A percentile compares a stretch with the other conserved stretches of the same genome.
These are phyloP conservation scores for Glaucopsyche alexis DNA, from an alignment of 2,888 invertebrate genomes.

Conservation along the genomic window DNA sequence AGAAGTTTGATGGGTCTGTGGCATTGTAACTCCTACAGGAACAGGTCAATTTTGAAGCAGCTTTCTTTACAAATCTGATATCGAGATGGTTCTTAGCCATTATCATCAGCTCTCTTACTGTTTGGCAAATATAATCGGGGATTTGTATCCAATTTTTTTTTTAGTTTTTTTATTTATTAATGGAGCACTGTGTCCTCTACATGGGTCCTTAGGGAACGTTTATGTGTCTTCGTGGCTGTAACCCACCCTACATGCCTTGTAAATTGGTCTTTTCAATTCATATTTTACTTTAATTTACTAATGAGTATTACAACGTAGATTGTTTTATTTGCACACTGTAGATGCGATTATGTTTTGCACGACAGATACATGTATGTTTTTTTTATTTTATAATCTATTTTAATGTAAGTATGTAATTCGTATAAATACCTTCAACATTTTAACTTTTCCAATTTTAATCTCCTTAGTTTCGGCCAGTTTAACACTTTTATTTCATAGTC, in stretches of 20 bases:
- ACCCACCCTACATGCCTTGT: neutral
- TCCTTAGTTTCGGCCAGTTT: neutral
- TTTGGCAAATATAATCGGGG: too few relatives aligned
- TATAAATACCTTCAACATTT: neutral
- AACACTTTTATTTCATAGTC: neutral
- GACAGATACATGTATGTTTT: neutral
- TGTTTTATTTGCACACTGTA: conserved; percentile 6
- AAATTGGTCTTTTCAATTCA: neutral
- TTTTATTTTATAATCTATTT: neutral
- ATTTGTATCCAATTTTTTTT: too few relatives aligned
- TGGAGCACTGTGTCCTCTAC: neutral
- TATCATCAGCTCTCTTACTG: too few relatives aligned
- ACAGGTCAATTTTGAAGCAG: too few relatives aligned
- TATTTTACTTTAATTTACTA: neutral
- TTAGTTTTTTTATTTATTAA: too few relatives aligned
- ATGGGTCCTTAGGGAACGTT: neutral
- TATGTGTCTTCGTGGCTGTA: neutral
- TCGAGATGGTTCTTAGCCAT: too few relatives aligned
- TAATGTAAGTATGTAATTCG: too few relatives aligned
- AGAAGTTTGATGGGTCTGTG: too few relatives aligned
- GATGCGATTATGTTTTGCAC: conserved; percentile 19
- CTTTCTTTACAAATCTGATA: too few relatives aligned
- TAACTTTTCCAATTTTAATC: neutral
- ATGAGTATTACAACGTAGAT: neutral
- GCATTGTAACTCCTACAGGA: too few relatives aligned